Evolutionary conservation across 2,113 vertebrate species (phyloP), one percentile per base, ranked within the genome.

Genomic region (Oncorhynchus keta): DNA sequence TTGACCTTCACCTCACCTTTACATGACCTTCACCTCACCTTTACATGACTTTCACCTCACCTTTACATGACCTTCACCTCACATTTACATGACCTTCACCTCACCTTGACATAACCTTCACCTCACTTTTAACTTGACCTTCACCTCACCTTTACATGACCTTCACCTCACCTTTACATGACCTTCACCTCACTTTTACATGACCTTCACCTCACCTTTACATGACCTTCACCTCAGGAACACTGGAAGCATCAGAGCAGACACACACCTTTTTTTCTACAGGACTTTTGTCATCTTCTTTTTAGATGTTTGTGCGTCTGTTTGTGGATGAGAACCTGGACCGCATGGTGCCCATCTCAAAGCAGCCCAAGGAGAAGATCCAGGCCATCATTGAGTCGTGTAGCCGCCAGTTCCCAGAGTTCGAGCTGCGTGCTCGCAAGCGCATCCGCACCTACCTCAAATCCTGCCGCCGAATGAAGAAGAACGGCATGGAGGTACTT

Each of bases 401-500:
- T 85, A 96, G 97, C 90, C 94, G 98, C 76, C 98, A 99, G 93
- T 99, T 99, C 86, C 98, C 98, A 0, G 98, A 99, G 91, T 99
- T 99, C 93, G 97, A 98, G 92, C 97, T 98, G 89, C 95, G 97
- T 39, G 95, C 98, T 0, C 96, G 97, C 87, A 99, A 99, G 81
- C 98, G 98, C 89, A 99, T 99, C 83, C 97, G 98, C 92, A 99
- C 98, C 86, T 99, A 99, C 96, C 98, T 99, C 96, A 99, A 99
- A 90, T 99, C 98, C 92, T 99, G 97, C 88, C 96, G 98, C 62
- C 97, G 97, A 84, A 97, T 99, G 98, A 99, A 99, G 89, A 99
- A 99, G 91, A 95, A 96, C 0, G 98, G 97, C 89, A 96, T 99
- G 92, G 98, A 99, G 92, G 98, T 99, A 90, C 7, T 2, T 22